Evolutionary conservation across 2,888 invertebrate species (phyloP).

Genomic region (Lasioglossum calceatum): DNA sequence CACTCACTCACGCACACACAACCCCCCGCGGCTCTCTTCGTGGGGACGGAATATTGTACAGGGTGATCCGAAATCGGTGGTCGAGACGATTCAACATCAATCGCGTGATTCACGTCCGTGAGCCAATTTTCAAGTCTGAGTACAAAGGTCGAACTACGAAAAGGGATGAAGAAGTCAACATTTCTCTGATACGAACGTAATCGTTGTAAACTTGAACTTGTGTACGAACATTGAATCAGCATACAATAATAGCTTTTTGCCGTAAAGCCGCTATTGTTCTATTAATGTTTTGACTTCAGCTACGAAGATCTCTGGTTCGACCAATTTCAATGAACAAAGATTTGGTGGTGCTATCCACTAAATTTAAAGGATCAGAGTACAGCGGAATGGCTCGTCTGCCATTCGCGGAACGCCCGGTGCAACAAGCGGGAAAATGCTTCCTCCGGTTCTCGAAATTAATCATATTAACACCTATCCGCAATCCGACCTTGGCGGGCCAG

Average conservation of each 20-base stretch:
- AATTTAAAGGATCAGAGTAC: background rate
- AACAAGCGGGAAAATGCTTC: background rate
- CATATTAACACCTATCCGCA: background rate
- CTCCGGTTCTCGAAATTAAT: slow-evolving; percentile 4
- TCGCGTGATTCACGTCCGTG: background rate
- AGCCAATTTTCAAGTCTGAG: background rate
- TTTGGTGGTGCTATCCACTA: too few species aligned
- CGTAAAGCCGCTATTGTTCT: background rate
- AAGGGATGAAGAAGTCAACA: too few species aligned
- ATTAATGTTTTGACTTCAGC: background rate
- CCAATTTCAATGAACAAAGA: too few species aligned
- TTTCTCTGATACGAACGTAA: too few species aligned
- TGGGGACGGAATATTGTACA: slow-evolving; percentile 1
- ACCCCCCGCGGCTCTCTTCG: background rate
- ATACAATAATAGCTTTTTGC: background rate
- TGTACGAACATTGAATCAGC: too few species aligned
- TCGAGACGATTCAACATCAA: background rate
- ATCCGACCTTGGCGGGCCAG: background rate
- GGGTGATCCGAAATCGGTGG: background rate
- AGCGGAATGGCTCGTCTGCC: background rate
- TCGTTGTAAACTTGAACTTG: too few species aligned
- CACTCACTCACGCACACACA: background rate
- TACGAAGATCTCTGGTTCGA: background rate
- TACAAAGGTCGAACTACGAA: too few species aligned
- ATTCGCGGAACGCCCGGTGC: background rate